Conservation (phyloP, 37 sponge, comb jelly and placozoan genomes). For the Cladorhizidae sp. region DNA sequence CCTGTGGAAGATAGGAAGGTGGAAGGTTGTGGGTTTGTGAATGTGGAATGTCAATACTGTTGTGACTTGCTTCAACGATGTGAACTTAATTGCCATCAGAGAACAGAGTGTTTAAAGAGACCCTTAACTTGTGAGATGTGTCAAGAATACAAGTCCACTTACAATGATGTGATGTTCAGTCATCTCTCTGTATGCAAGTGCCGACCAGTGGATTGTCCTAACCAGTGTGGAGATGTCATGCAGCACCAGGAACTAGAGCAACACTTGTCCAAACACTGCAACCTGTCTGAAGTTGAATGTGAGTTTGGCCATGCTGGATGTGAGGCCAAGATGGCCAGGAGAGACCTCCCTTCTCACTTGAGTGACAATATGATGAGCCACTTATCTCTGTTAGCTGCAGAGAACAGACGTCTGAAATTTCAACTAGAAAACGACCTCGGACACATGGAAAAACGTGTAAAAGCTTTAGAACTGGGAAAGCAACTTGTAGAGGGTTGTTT, state of each 20-base stretch:
- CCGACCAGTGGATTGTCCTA: conserved; percentile 32
- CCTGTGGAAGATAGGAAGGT: not conserved
- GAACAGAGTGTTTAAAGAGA: conserved; percentile 1
- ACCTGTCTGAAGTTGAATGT: conserved; percentile 15
- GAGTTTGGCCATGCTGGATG: conserved; percentile 30
- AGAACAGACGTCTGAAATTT: not conserved
- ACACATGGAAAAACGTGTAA: too few relatives aligned
- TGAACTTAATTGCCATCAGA: conserved; percentile 2
- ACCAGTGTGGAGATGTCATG: conserved; percentile 15
- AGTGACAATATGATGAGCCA: not conserved
- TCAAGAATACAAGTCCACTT: conserved; percentile 11
- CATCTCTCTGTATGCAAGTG: conserved; percentile 14
- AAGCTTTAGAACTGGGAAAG: too few relatives aligned
- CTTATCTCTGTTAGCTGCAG: conserved; percentile 2
- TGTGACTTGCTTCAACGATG: not conserved
- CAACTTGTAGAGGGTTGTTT: too few relatives aligned
- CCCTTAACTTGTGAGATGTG: conserved; percentile 34
- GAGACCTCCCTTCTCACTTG: conserved; percentile 5
- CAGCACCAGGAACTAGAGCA: conserved; percentile 13
- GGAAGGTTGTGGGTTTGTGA: conserved; percentile 14
- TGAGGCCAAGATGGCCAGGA: conserved; percentile 15
- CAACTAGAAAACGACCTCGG: not conserved
- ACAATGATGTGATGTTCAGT: conserved; percentile 8
- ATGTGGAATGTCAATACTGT: conserved; percentile 19
- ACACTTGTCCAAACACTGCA: conserved; percentile 15